Conservation (phyloP, 2,113 vertebrate species). For the Dipodomys ordii region DNA sequence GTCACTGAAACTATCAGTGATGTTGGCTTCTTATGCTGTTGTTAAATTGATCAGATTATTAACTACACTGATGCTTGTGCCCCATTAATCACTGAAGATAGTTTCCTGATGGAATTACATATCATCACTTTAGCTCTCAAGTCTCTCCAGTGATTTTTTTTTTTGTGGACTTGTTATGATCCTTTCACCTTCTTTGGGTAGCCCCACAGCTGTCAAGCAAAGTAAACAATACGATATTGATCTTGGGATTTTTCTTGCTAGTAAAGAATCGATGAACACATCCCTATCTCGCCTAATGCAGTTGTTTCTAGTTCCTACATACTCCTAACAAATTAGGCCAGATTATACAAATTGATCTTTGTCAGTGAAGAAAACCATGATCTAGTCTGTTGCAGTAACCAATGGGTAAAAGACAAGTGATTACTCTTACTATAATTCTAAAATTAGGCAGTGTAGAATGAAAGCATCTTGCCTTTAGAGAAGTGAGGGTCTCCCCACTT, state of each 20-base stretch:
- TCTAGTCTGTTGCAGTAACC: neutral
- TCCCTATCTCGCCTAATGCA: neutral
- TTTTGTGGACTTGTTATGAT: neutral
- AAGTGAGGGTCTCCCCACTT: neutral
- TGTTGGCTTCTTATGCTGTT: neutral
- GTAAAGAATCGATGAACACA: conserved; percentile 17
- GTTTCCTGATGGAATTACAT: neutral
- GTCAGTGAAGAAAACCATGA: neutral
- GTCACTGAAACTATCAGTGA: neutral
- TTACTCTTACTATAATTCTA: neutral
- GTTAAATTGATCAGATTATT: neutral
- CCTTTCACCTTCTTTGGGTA: neutral
- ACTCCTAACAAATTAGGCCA: neutral
- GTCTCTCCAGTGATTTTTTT: neutral
- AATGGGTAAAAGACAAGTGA: conserved; percentile 1
- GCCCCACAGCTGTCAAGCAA: neutral
- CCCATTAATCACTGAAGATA: conserved; percentile 16
- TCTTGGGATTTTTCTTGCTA: neutral
- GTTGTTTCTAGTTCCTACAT: neutral
- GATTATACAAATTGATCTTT: neutral
- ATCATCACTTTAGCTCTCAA: neutral
- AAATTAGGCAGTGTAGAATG: conserved; percentile 22
- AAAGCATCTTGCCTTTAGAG: conserved; percentile 8
- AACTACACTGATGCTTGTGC: neutral
- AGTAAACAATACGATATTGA: neutral